Evolutionary conservation across 2,888 invertebrate genomes (phyloP).

Genomic region (Aplocera efformata): DNA sequence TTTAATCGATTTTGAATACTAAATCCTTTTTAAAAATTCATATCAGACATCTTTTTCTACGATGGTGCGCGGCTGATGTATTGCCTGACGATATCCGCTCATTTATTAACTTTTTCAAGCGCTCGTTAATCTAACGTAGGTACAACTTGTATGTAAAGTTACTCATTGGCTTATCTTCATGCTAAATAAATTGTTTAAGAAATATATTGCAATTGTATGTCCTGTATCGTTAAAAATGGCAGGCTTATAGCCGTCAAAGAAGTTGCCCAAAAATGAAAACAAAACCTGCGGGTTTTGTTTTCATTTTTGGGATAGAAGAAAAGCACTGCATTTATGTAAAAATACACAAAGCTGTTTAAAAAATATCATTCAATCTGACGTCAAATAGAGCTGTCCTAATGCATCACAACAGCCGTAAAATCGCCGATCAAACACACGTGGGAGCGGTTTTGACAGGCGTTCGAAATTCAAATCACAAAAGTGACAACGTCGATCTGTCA

Average conservation of each 20-base stretch:
- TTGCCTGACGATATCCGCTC: conserved; percentile 21
- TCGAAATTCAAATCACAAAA: conserved; percentile 25
- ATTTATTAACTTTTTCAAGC: conserved; percentile 17
- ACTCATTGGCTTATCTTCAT: conserved; percentile 16
- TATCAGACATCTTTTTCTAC: conserved; percentile 26
- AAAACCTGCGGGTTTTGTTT: too few species aligned
- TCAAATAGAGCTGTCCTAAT: conserved; percentile 12
- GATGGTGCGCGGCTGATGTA: conserved; percentile 28
- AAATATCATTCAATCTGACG: conserved; percentile 2
- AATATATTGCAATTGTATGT: background rate
- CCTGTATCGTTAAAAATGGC: too few species aligned
- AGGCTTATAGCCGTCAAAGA: too few species aligned
- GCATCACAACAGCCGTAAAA: conserved; percentile 12
- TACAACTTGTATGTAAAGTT: conserved; percentile 19
- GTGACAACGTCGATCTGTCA: conserved; percentile 29
- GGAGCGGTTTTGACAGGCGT: conserved; percentile 30
- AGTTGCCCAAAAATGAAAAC: too few species aligned
- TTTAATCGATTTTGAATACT: conserved; percentile 34
- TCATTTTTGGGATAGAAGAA: too few species aligned
- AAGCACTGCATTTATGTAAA: too few species aligned
- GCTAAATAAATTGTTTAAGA: conserved; percentile 6
- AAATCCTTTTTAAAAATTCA: conserved; percentile 31
- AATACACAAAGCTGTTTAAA: too few species aligned
- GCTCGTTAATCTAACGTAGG: conserved; percentile 9
- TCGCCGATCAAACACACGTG: conserved; percentile 24